Evolutionary conservation across 2,797 vertebrate genomes (phyloP).

Genomic region (Perodicticus potto): DNA sequence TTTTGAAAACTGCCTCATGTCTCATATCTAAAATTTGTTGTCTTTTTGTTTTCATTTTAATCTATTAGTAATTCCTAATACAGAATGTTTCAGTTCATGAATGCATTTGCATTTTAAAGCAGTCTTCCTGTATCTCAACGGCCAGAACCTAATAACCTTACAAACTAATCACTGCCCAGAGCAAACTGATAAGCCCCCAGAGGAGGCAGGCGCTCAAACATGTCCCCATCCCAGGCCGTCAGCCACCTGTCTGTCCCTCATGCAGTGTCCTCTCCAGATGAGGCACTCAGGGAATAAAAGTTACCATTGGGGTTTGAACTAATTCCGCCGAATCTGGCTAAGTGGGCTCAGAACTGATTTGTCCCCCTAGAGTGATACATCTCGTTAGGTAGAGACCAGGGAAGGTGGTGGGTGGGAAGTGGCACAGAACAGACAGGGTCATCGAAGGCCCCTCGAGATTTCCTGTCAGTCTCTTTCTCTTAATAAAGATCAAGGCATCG

Average conservation of each 20-base stretch:
- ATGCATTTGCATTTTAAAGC: neutral
- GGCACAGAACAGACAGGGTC: neutral
- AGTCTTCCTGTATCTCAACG: neutral
- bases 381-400: neutral
- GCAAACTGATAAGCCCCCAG: neutral
- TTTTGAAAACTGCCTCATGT: neutral
- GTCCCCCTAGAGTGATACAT: neutral
- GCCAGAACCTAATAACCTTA: neutral
- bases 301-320: neutral
- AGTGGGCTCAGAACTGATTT: neutral
- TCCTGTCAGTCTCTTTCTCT: neutral
- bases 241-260: fast-evolving
- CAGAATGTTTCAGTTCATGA: neutral
- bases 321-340: neutral
- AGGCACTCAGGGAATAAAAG: neutral
- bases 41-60: slow-evolving; percentile 1
- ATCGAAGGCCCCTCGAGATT: neutral
- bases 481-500: neutral
- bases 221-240: too few relatives aligned
- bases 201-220: neutral
- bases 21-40: neutral
- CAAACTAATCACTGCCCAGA: neutral
- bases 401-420: fast-evolving
- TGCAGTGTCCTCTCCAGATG: neutral
- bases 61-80: neutral